phyloP scores from a whole-genome alignment of 2,888 invertebrate genomes.

The Allygus modestus region DNA sequence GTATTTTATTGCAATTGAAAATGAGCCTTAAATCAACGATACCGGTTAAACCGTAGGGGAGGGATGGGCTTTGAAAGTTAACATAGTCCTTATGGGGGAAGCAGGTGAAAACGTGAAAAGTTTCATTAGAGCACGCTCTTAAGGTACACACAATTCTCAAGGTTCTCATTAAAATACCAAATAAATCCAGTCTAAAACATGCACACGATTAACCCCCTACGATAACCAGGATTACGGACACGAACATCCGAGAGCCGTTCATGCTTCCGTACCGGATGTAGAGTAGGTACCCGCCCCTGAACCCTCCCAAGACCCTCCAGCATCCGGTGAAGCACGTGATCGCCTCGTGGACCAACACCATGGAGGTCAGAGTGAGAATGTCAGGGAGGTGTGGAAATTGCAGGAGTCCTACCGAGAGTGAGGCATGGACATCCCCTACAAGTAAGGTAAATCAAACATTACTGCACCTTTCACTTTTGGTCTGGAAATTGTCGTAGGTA shows the following conservation, averaged over 20 bases:
- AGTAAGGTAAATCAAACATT: slow-evolving; percentile 20
- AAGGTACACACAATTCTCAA: too few relatives aligned
- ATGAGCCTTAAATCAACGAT: too few relatives aligned
- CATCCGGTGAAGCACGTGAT: slow-evolving; percentile 30
- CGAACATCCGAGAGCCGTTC: neutral
- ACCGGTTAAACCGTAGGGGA: too few relatives aligned
- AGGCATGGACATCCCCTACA: slow-evolving; percentile 21
- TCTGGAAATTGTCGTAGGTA: too few relatives aligned
- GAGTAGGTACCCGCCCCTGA: neutral
- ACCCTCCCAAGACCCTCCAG: neutral
- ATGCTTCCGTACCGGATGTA: slow-evolving; percentile 24
- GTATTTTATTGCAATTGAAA: too few relatives aligned
- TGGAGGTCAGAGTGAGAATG: slow-evolving; percentile 9
- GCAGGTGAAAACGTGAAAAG: too few relatives aligned
- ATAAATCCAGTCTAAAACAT: too few relatives aligned
- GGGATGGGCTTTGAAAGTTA: too few relatives aligned
- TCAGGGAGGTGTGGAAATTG: neutral
- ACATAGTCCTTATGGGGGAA: too few relatives aligned
- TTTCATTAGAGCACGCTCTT: too few relatives aligned
- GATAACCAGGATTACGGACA: neutral
- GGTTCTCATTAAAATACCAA: too few relatives aligned
- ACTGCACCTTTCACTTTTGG: neutral
- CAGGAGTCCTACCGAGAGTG: neutral
- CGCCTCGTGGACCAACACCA: slow-evolving; percentile 2
- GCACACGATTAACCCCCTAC: too few relatives aligned